Base-by-base conservation (phyloP, 2,797 vertebrate genomes). In the Sebastes paucispinis region DNA sequence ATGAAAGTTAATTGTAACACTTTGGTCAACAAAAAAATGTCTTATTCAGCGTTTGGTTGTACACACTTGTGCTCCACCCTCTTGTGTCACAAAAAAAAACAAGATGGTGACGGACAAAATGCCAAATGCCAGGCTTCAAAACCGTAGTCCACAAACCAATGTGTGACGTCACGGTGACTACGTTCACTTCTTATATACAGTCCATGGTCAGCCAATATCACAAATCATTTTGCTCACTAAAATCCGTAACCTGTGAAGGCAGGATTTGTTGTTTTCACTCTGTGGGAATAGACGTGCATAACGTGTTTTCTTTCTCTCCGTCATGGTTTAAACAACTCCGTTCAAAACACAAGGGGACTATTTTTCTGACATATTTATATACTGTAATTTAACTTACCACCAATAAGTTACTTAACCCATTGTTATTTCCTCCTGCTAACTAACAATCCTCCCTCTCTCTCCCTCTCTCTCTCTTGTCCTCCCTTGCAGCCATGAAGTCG, bases 401-500 rank as follows among this genome's bases (percentile, higher is more conserved):
- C 47, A 63, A 63, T 57, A 39, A 31, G 18, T 8, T 20, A n/a
- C 13, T 12, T 31, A 39, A 55, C 18, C 29, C 16, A 50, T 67
- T 24, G 2, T 34, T 6, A 20, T 22, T 25, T 75, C 24, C 12
- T 14, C 39, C 20, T 39, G 18, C 24, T 59, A 22, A 25, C 69
- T 32, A 57, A 29, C 4, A 54, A 29, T 60, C 2, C 68, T 81
- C 25, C 36, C 64, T 65, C 71, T 78, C 25, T 75, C 24, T 25
- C 11, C 2, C 34, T 13, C 36, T 3, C 73, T 11, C 64, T 64
- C 71, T 81, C 27, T 77, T 18, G 5, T 47, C 16, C 57, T 55
- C 62, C 22, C 62, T 63, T 72, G 0, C 93, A 99, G 98, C 98
- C 90, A 99, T 99, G 98, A 99, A 99, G 91, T 97, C 97, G 0